Evolutionary conservation across 1,140 invertebrate species (phyloP), one percentile per base, ranked within the genome.

Genomic region (Vanessa atalanta): DNA sequence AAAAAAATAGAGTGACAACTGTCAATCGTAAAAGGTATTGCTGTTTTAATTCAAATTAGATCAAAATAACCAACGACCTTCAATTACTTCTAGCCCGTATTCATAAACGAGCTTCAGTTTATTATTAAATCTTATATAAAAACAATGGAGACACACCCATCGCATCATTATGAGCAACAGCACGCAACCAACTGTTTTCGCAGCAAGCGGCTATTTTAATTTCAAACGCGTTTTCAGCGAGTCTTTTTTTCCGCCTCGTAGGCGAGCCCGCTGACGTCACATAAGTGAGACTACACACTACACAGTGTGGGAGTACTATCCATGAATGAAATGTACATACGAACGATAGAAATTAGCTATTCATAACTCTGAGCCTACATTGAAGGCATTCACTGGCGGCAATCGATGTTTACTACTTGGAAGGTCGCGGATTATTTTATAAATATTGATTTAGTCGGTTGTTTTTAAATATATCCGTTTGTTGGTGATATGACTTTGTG

Each of bases 141-240:
- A 50, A 78, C 74, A 82, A 84, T 84, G 87, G 72, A 83, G 53
- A 81, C 76, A 15, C 20, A 53, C 70, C 13, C 37, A 57, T 65
- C 71, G 79, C 72, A 76, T 53, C 61, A 70, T 53, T 73, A 75
- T 78, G 60, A 80, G 76, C 60, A 75, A 64, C 68, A 75, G 53
- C 77, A 78, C 79, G 70, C 77, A 75, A 82, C 63, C 86, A 88
- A 80, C 84, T 89, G 88, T 87, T 89, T 89, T 88, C 79, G 72
- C 65, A 57, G 79, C 78, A 80, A 73, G 50, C 47, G 55, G 72
- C 76, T 88, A 88, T 86, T 88, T 86, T 78, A 64, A 77, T 76
- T 75, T 63, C 61, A 48, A 53, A 66, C 61, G 69, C 51, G n/a
- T n/a, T 53, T 15, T 53, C n/a, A n/a, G 15, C n/a, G 72, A 64